A percentile compares a stretch with the other conserved stretches of the same genome.
Conservation (phyloP, 2,113 vertebrate species). For the Dunckerocampus dactyliophorus region DNA sequence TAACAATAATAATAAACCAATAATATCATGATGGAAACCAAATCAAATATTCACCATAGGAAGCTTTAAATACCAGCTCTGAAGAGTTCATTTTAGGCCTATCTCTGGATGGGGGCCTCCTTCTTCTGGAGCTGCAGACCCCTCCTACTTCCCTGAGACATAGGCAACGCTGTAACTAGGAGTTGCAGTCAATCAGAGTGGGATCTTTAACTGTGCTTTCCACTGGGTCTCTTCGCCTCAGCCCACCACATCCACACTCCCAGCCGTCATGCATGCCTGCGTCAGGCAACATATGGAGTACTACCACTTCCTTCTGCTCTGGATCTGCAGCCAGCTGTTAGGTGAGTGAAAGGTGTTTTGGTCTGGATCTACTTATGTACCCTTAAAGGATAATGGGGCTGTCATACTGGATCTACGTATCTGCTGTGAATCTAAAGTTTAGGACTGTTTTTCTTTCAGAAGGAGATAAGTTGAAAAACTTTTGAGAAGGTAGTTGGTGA, state of each 20-base stretch:
- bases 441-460: conserved; percentile 19
- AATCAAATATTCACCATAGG: background rate
- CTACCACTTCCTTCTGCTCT: conserved; percentile 80
- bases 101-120: conserved; percentile 72
- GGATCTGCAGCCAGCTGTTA: conserved; percentile 81
- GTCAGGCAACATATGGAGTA: conserved; percentile 79
- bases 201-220: conserved; percentile 60
- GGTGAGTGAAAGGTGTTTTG: conserved; percentile 72
- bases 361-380: background rate
- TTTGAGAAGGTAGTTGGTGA: background rate
- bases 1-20: no score
- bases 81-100: conserved; percentile 1
- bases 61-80: background rate
- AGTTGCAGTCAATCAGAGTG: conserved; percentile 69
- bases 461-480: background rate
- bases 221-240: conserved; percentile 69
- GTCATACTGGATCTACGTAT: conserved; percentile 12
- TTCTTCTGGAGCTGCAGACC: conserved; percentile 64
- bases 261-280: conserved; percentile 43
- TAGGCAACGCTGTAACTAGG: conserved; percentile 73
- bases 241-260: conserved; percentile 52
- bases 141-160: conserved; percentile 85
- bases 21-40: background rate
- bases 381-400: conserved; percentile 15
- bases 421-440: conserved; percentile 29